These are phyloP conservation scores for Gymnothorax reevesii DNA, from an alignment of 2,797 vertebrate genomes.

Conservation along the genomic window DNA sequence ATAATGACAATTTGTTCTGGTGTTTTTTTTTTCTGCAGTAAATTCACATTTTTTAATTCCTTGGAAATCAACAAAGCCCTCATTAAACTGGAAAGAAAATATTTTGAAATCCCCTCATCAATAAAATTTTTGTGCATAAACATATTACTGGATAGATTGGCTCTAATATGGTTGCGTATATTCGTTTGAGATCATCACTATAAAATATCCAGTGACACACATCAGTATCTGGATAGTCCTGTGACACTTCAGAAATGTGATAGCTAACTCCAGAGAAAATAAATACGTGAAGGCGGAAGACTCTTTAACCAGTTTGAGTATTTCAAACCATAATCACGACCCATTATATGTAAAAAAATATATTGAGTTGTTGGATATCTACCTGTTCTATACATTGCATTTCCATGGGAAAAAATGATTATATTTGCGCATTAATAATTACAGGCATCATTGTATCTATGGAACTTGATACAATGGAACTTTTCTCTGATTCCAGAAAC, in stretches of 20 bases:
- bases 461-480: not conserved
- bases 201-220: not conserved
- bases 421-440: not conserved
- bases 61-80: not conserved
- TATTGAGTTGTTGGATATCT: not conserved
- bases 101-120: not conserved
- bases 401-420: not conserved
- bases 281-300: not conserved
- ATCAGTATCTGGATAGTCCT: not conserved
- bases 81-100: not conserved
- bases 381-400: not conserved
- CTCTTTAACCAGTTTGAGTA: not conserved
- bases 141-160: not conserved
- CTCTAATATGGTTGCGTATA: not conserved
- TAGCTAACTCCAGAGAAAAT: not conserved
- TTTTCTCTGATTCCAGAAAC: not conserved
- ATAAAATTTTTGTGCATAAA: not conserved
- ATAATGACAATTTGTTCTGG: not conserved
- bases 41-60: not conserved
- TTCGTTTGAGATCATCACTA: not conserved
- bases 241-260: not conserved
- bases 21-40: not conserved
- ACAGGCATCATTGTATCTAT: not conserved
- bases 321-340: not conserved
- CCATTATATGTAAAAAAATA: not conserved